Conservation (phyloP, 2,797 vertebrate species). For the Cyclura pinguis region DNA sequence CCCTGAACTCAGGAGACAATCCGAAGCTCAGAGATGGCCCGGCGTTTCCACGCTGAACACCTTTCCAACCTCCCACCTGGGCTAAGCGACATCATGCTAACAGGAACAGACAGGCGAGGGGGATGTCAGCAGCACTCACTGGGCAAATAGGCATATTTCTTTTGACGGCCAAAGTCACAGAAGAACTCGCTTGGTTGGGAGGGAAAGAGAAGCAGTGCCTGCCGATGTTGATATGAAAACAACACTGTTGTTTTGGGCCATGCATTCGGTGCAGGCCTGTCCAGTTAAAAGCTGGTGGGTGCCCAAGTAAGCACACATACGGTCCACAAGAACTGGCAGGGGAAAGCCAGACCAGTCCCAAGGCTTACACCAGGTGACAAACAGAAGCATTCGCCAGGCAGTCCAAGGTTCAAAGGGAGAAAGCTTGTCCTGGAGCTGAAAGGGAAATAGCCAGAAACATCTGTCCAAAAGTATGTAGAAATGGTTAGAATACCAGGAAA, state of each 20-base stretch:
- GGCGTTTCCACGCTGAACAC: rapidly evolving
- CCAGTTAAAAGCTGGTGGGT: too few relatives aligned
- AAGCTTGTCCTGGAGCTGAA: too few relatives aligned
- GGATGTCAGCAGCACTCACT: background rate
- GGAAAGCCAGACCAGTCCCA: too few relatives aligned
- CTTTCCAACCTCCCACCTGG: constrained; percentile 11
- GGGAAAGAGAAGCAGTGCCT: background rate
- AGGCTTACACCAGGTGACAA: too few relatives aligned
- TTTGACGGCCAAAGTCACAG: constrained; percentile 65
- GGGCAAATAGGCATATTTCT: constrained; percentile 56
- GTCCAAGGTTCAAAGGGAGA: too few relatives aligned
- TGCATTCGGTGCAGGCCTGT: background rate
- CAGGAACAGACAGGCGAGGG: constrained; percentile 39
- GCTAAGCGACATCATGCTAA: constrained; percentile 6
- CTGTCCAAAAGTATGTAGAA: too few relatives aligned
- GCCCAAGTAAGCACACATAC: too few relatives aligned
- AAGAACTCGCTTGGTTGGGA: background rate
- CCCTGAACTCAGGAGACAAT: background rate
- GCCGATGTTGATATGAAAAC: too few relatives aligned
- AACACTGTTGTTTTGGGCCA: background rate
- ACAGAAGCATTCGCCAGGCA: too few relatives aligned
- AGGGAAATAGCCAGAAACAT: too few relatives aligned
- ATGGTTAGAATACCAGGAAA: too few relatives aligned
- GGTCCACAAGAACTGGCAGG: too few relatives aligned
- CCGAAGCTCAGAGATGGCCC: background rate